Evolutionary conservation across 37 sponge, comb jelly and placozoan genomes (phyloP).

Genomic region (Aplysina aerophoba): DNA sequence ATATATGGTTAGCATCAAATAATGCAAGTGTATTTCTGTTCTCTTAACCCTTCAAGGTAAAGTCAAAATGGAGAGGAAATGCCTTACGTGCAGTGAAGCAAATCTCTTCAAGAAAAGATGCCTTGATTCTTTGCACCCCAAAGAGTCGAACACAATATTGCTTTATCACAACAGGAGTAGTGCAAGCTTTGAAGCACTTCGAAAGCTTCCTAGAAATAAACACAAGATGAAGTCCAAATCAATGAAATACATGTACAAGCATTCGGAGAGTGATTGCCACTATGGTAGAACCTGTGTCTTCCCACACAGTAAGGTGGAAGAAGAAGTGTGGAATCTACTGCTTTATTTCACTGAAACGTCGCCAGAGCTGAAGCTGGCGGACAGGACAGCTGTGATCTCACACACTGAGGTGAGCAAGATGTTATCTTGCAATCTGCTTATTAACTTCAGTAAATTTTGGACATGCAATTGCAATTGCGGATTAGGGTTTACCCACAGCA

Average conservation of each 20-base stretch:
- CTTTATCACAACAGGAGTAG: neutral
- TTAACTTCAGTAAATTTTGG: neutral
- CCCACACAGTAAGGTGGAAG: neutral
- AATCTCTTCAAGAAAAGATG: neutral
- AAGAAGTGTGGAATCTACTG: neutral
- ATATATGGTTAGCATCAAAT: no score
- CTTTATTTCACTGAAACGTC: neutral
- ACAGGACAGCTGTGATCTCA: neutral
- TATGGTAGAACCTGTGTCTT: neutral
- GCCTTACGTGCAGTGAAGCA: neutral
- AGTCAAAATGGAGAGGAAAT: neutral
- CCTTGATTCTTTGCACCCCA: neutral
- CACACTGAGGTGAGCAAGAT: neutral
- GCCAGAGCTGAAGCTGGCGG: neutral
- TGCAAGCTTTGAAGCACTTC: neutral
- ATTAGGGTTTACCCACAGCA: no score
- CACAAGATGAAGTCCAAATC: neutral
- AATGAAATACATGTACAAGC: neutral
- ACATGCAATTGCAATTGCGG: neutral
- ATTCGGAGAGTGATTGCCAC: neutral
- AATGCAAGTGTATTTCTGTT: no score
- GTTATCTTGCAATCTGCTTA: constrained; percentile 1
- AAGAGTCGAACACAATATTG: neutral
- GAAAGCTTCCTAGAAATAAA: neutral
- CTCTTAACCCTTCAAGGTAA: neutral